phyloP scores from a whole-genome alignment of 2,797 vertebrate genomes.

The Macropus fuliginosus region DNA sequence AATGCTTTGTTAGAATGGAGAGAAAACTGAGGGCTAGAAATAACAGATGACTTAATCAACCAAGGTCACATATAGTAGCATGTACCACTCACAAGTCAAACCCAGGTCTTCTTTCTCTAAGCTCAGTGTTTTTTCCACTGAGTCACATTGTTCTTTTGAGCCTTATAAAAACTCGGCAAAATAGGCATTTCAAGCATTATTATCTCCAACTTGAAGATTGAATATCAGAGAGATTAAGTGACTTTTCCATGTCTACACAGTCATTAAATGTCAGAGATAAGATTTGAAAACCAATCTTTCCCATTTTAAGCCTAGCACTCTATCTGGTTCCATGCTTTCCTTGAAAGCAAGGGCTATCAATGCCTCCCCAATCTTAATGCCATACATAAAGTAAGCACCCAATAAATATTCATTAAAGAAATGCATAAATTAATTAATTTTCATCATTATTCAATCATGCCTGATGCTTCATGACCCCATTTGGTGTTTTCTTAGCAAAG shows the following conservation, averaged over 20 bases:
- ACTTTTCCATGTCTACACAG: not conserved
- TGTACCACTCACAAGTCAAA: not conserved
- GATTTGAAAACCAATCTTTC: not conserved
- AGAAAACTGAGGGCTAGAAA: not conserved
- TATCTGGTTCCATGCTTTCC: not conserved
- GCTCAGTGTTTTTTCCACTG: not conserved
- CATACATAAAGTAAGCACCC: not conserved
- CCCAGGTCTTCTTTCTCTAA: not conserved
- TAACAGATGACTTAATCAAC: not conserved
- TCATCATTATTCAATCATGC: not conserved
- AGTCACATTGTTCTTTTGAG: not conserved
- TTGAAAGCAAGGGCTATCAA: not conserved
- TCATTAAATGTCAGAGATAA: not conserved
- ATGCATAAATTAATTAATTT: not conserved
- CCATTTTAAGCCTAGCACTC: not conserved
- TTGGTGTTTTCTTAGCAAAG: not conserved
- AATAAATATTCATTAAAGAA: not conserved
- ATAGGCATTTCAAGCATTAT: not conserved
- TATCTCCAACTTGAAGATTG: not conserved
- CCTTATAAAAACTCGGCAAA: not conserved
- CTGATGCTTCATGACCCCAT: not conserved
- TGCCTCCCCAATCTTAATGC: not conserved
- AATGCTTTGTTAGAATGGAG: not conserved
- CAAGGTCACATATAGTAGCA: not conserved
- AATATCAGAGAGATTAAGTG: not conserved